These are phyloP conservation scores for Mylabris sibirica DNA, from an alignment of 2,888 invertebrate genomes.

Conservation along the genomic window DNA sequence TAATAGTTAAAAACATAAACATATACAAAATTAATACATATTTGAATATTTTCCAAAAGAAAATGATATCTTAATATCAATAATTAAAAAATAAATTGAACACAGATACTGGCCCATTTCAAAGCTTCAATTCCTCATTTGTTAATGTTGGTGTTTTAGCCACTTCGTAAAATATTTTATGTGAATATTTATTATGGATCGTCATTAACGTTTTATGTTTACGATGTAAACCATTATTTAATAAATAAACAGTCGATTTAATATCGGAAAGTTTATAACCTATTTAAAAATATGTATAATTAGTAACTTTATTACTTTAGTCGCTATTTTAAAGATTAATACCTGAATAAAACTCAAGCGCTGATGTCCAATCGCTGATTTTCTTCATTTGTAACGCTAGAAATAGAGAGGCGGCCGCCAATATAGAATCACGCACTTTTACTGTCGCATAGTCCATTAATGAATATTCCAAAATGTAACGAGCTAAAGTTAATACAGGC, in stretches of 20 bases:
- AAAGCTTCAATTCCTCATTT: slow-evolving; percentile 46
- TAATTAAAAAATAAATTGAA: slow-evolving; percentile 12
- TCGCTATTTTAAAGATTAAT: slow-evolving; percentile 22
- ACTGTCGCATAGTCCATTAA: slow-evolving; percentile 90
- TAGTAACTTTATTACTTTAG: too few relatives aligned
- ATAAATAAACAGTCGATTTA: slow-evolving; percentile 71
- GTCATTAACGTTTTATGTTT: slow-evolving; percentile 85
- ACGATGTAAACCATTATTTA: slow-evolving; percentile 80
- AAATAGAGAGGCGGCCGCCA: slow-evolving; percentile 88
- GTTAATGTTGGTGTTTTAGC: slow-evolving; percentile 78
- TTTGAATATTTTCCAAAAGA: not conserved
- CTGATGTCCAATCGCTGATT: slow-evolving; percentile 75
- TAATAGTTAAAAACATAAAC: not conserved
- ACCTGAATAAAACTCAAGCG: slow-evolving; percentile 82
- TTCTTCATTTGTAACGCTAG: slow-evolving; percentile 89
- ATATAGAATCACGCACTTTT: slow-evolving; percentile 81
- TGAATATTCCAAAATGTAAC: slow-evolving; percentile 92
- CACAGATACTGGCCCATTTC: slow-evolving; percentile 4
- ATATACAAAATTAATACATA: slow-evolving; percentile 13
- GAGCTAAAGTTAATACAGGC: slow-evolving; percentile 91
- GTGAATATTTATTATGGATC: slow-evolving; percentile 91
- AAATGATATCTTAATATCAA: slow-evolving; percentile 11
- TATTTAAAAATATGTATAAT: too few relatives aligned
- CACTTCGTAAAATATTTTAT: slow-evolving; percentile 92
- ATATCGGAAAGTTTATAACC: slow-evolving; percentile 82